Percentiles rank a stretch among this genome's conserved stretches.
These are phyloP conservation scores for Cecidostiba fungosa DNA, from an alignment of 2,888 invertebrate genomes.

Conservation along the genomic window DNA sequence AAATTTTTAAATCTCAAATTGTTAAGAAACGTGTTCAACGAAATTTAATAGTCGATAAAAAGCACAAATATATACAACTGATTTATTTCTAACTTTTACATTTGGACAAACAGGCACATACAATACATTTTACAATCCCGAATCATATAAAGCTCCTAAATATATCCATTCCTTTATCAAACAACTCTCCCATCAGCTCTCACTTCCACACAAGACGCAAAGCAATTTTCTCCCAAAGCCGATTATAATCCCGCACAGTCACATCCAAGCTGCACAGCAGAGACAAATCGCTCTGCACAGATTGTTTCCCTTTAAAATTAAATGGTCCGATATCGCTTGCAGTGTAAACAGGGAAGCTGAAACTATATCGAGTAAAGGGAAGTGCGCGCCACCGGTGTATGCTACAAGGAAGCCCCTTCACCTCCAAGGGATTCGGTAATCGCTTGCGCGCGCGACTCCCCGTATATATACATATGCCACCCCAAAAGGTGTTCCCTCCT, in stretches of 20 bases:
- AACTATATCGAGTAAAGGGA: slow-evolving; percentile 17
- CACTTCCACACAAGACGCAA: background rate
- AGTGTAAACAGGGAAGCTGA: slow-evolving; percentile 42
- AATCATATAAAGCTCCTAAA: too few species aligned
- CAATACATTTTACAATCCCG: too few species aligned
- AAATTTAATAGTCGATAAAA: too few species aligned
- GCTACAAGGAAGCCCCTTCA: background rate
- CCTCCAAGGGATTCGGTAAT: slow-evolving; percentile 47
- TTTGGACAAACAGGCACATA: too few species aligned
- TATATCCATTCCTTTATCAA: background rate
- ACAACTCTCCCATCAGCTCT: background rate
- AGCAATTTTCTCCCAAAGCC: background rate
- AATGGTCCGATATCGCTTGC: background rate
- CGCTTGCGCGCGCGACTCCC: slow-evolving; percentile 3
- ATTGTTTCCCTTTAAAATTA: slow-evolving; percentile 51
- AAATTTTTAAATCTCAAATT: too few species aligned
- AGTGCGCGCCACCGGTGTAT: slow-evolving; percentile 34
- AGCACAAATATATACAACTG: too few species aligned
- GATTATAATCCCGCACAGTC: slow-evolving; percentile 5
- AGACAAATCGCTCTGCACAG: background rate
- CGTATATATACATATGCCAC: background rate
- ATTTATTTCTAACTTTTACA: too few species aligned
- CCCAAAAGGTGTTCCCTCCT: background rate
- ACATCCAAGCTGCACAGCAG: background rate
- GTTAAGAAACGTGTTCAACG: too few species aligned